These are phyloP conservation scores for Agrochola lota DNA, from an alignment of 2,888 invertebrate species.

Conservation along the genomic window DNA sequence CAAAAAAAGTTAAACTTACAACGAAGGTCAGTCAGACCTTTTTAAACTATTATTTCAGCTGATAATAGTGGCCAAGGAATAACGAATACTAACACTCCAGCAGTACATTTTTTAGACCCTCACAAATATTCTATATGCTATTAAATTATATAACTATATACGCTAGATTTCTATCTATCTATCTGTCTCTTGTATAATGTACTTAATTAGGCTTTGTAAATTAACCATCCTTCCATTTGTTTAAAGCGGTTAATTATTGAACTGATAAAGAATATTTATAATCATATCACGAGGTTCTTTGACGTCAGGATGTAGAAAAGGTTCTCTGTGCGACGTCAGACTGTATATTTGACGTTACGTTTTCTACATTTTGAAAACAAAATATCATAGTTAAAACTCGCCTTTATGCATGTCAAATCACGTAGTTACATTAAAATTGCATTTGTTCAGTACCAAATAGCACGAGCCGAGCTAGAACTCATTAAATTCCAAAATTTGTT, in stretches of 20 bases:
- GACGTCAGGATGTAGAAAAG: constrained; percentile 42
- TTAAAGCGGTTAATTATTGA: constrained; percentile 64
- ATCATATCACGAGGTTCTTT: constrained; percentile 63
- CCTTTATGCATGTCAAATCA: constrained; percentile 75
- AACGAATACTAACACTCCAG: not conserved
- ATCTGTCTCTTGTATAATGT: constrained; percentile 83
- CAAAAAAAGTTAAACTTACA: not conserved
- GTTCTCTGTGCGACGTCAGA: constrained; percentile 32
- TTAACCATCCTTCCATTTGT: constrained; percentile 84
- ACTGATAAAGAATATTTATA: constrained; percentile 67
- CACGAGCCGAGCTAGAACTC: constrained; percentile 85
- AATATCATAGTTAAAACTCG: constrained; percentile 59
- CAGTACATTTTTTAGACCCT: constrained; percentile 65
- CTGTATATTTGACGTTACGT: constrained; percentile 32
- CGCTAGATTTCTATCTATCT: constrained; percentile 88
- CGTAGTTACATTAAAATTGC: constrained; percentile 86
- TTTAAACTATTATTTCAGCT: not conserved
- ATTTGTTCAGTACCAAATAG: constrained; percentile 89
- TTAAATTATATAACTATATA: constrained; percentile 80
- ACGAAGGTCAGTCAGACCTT: not conserved
- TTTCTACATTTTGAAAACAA: constrained; percentile 48
- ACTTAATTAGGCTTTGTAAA: constrained; percentile 85
- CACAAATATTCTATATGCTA: constrained; percentile 76
- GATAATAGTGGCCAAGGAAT: not conserved
- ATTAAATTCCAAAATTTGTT: constrained; percentile 81